Evolutionary conservation across 2,113 vertebrate genomes (phyloP), one percentile per base, ranked within the genome.

Genomic region (Pluvialis apricaria): DNA sequence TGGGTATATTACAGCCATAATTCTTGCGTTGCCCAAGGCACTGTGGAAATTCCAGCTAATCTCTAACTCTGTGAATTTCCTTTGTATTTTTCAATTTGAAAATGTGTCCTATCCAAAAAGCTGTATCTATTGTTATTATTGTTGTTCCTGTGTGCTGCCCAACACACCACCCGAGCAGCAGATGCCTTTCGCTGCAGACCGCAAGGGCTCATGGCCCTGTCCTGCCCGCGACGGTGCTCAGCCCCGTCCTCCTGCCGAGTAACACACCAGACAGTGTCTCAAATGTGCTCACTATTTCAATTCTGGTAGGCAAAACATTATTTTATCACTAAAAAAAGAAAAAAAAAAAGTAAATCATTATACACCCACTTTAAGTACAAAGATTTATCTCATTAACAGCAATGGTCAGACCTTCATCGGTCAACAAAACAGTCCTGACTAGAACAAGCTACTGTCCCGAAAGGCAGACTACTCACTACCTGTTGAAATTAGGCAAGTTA

Each of bases 121-220:
- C 61, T n/a, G 32, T 52, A 8, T 40, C 47, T 54, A 9, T 47
- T 57, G 4, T 25, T 24, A 12, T 13, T 51, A 13, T 14, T 73
- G 4, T 13, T 76, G 8, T 5, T 69, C 54, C 62, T 25, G 44
- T 3, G 1, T 38, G 8, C 12, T 38, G 60, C 34, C 75, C 40
- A 6, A 3, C 1, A 18, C 51, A 15, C 61, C 58, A 11, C 2
- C 69, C 1, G 9, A 49, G 38, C n/a, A 19, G 76, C 1, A 4
- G 4, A 10, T 51, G 45, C 62, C 71, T 26, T 20, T 2, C 13
- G 1, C 22, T 8, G 36, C 44, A 5, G 49, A 11, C 15, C 7
- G 1, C 24, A 8, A 15, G 18, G 54, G 14, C 19, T 0, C 2
- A 2, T 0, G 22, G 13, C 26, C 18, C 26, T 1, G 24, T 4